These are phyloP conservation scores for Saccopteryx bilineata DNA, from an alignment of 2,113 vertebrate species.

Conservation along the genomic window DNA sequence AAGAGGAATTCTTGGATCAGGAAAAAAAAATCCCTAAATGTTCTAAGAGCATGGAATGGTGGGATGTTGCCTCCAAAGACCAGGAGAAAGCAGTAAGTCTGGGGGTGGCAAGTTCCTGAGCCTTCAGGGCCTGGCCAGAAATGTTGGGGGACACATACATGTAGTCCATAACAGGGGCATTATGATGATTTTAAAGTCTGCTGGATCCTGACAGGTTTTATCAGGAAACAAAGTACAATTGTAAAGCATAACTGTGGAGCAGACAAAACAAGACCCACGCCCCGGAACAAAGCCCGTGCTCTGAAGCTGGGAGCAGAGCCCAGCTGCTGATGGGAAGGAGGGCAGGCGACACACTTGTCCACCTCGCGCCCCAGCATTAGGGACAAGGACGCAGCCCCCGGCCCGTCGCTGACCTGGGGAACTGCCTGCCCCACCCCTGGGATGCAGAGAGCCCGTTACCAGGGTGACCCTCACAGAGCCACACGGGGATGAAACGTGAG, in stretches of 20 bases:
- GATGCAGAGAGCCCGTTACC: neutral
- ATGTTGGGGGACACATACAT: neutral
- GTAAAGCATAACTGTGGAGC: neutral
- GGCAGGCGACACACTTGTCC: rapidly evolving
- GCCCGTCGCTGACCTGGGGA: neutral
- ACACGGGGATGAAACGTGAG: rapidly evolving
- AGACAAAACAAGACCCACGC: neutral
- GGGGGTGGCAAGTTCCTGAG: neutral
- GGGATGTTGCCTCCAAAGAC: neutral
- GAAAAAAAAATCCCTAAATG: neutral
- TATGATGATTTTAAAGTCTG: neutral
- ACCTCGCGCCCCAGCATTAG: rapidly evolving
- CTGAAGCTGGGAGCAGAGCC: rapidly evolving
- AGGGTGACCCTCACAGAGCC: neutral
- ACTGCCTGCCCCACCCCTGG: neutral
- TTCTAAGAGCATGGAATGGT: rapidly evolving
- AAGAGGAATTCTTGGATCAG: neutral
- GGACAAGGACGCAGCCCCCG: too few relatives aligned
- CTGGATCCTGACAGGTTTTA: neutral
- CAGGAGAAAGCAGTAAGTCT: neutral
- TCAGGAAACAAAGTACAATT: neutral
- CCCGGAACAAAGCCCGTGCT: neutral
- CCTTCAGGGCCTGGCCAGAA: neutral
- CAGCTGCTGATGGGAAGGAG: neutral
- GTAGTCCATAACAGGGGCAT: neutral